These are phyloP conservation scores for Eumeta japonica DNA, from an alignment of 1,140 invertebrate species.

Conservation along the genomic window DNA sequence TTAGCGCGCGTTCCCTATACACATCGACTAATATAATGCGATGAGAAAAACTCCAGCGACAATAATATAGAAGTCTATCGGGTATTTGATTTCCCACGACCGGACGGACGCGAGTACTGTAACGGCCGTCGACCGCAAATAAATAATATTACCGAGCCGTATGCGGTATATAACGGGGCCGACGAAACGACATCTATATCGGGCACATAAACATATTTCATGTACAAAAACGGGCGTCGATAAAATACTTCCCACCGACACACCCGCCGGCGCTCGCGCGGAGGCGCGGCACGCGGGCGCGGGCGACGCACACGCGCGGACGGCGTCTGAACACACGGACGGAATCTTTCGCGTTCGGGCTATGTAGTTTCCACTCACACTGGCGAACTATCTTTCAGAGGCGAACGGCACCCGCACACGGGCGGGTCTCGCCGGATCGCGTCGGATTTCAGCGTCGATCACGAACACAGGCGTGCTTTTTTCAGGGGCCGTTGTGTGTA, in stretches of 20 bases:
- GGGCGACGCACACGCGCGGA: conserved; percentile 16
- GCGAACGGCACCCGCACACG: conserved; percentile 26
- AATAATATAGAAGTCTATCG: no score
- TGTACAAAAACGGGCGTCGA: conserved; percentile 50
- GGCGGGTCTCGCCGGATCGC: no score
- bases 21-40: no score
- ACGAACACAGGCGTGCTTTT: conserved; percentile 25
- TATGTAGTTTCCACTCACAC: conserved; percentile 17
- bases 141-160: conserved; percentile 14
- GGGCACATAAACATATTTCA: conserved; percentile 29
- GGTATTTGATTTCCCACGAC: no score
- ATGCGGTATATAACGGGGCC: conserved; percentile 12
- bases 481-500: conserved; percentile 15
- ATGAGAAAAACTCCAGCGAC: no score
- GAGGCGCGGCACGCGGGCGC: no score
- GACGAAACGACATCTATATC: conserved; percentile 23
- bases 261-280: no score
- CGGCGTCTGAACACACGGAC: conserved; percentile 17
- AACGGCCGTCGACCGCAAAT: no score
- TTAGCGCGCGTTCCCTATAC: no score
- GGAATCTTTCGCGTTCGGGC: conserved; percentile 24
- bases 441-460: conserved; percentile 10
- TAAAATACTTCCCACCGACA: conserved; percentile 29
- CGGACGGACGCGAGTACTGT: no score
- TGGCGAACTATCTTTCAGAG: neutral